Evolutionary conservation across 2,797 vertebrate species (phyloP).

Genomic region (Onychomys arenicola): DNA sequence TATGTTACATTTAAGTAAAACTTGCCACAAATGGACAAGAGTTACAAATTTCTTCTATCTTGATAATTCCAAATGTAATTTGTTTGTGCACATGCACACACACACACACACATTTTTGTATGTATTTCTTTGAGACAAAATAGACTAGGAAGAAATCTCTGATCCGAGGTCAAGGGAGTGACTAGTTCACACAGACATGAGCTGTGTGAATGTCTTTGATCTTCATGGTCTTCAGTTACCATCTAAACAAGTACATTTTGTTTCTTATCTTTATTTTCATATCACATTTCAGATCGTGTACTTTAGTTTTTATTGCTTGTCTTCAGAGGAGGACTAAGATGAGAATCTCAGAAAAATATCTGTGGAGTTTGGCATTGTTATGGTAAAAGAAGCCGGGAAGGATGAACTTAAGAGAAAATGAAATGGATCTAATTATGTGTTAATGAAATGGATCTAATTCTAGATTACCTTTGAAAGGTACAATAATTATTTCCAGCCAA

Average conservation of each 20-base stretch:
- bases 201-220: background rate
- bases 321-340: background rate
- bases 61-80: background rate
- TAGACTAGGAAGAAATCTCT: background rate
- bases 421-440: background rate
- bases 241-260: background rate
- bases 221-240: background rate
- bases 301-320: constrained; percentile 33
- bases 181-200: background rate
- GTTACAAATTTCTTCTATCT: background rate
- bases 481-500: background rate
- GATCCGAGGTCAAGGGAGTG: background rate
- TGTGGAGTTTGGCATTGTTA: background rate
- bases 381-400: background rate
- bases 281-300: background rate
- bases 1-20: background rate
- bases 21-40: background rate
- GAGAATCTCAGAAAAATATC: background rate
- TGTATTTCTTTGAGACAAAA: background rate
- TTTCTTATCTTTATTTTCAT: constrained; percentile 30
- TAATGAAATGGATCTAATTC: background rate
- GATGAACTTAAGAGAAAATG: background rate
- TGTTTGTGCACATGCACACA: background rate
- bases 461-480: background rate
- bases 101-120: background rate